Conservation (phyloP, 2,113 vertebrate species). For the Leptobrachium leishanense region DNA sequence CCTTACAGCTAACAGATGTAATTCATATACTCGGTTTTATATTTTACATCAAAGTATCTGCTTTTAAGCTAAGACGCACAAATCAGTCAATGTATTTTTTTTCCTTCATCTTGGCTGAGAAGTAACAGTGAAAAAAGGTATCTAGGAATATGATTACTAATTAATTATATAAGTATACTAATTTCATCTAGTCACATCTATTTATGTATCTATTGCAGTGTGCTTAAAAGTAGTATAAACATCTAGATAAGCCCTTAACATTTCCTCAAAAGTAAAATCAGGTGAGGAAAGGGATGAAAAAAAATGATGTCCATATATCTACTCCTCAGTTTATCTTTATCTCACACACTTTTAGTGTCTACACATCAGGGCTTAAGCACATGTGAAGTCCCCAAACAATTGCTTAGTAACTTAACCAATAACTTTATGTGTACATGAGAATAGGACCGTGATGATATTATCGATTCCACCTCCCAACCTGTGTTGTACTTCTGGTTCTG, state of each 20-base stretch:
- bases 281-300: constrained; percentile 26
- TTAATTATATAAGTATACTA: constrained; percentile 42
- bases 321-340: constrained; percentile 7
- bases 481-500: background rate
- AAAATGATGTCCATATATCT: constrained; percentile 15
- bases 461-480: constrained; percentile 15
- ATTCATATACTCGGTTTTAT: constrained; percentile 25
- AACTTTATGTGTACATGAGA: background rate
- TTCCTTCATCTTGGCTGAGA: constrained; percentile 20
- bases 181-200: constrained; percentile 40
- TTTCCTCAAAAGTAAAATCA: constrained; percentile 37
- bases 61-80: constrained; percentile 35
- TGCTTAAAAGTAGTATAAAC: constrained; percentile 48
- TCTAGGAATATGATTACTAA: constrained; percentile 42
- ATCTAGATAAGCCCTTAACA: constrained; percentile 46
- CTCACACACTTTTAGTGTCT: constrained; percentile 8
- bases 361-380: constrained; percentile 4
- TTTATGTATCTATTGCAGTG: constrained; percentile 48
- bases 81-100: constrained; percentile 25
- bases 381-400: background rate
- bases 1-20: constrained; percentile 31
- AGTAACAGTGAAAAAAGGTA: constrained; percentile 22
- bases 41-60: constrained; percentile 34
- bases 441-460: background rate
- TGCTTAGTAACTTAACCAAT: background rate